Evolutionary conservation across 1,140 invertebrate genomes (phyloP).

Genomic region (Halictus rubicundus): DNA sequence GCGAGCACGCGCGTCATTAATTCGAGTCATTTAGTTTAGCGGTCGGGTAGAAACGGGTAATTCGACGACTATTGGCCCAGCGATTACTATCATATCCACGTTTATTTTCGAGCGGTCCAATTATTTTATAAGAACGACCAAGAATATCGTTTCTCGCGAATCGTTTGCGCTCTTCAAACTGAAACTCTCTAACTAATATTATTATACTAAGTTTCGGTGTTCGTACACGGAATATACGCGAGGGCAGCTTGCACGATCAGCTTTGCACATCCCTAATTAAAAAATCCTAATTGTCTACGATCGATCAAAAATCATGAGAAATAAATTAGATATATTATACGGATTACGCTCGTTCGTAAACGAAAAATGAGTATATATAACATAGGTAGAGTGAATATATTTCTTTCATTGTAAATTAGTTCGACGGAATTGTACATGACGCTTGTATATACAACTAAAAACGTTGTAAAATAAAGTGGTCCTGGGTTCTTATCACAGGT

Average conservation of each 20-base stretch:
- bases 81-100: conserved; percentile 19
- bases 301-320: conserved; percentile 23
- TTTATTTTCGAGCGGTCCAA: conserved; percentile 46
- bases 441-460: conserved; percentile 72
- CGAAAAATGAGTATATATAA: conserved; percentile 20
- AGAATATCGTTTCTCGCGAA: neutral
- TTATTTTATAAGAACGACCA: conserved; percentile 37
- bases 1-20: conserved; percentile 21
- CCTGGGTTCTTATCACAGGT: conserved; percentile 52
- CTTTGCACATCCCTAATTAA: conserved; percentile 44
- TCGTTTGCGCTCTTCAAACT: neutral
- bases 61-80: conserved; percentile 19
- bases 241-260: neutral
- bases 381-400: conserved; percentile 36
- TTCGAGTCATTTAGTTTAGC: conserved; percentile 27
- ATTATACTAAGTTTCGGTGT: neutral
- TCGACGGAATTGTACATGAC: conserved; percentile 70
- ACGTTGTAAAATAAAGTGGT: conserved; percentile 59
- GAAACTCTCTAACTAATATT: neutral
- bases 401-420: conserved; percentile 63
- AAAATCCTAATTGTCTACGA: conserved; percentile 26
- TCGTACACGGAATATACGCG: no score
- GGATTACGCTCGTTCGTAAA: conserved; percentile 36
- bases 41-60: conserved; percentile 2
- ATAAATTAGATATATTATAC: conserved; percentile 24